Conservation (phyloP, 2,888 invertebrate genomes). For the Pterostichus niger region DNA sequence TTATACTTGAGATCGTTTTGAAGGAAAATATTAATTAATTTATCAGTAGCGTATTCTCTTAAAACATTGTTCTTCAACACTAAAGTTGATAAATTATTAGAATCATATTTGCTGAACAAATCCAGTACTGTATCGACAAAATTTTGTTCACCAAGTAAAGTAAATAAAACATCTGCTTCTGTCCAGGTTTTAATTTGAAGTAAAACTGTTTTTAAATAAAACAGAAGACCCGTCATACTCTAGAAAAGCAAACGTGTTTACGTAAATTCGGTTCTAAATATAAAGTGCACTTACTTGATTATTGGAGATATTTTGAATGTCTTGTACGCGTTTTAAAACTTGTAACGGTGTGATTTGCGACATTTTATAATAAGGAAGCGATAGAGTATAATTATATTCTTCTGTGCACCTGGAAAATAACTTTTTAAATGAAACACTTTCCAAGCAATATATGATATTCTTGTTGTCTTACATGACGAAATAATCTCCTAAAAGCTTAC, state of each 20-base stretch:
- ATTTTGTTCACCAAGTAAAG: conserved; percentile 73
- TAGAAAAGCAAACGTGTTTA: conserved; percentile 69
- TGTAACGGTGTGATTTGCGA: conserved; percentile 78
- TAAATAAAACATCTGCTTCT: conserved; percentile 77
- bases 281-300: conserved; percentile 70
- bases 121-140: conserved; percentile 76
- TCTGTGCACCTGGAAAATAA: conserved; percentile 72
- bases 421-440: too few relatives aligned
- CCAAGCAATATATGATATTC: neutral
- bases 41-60: conserved; percentile 80
- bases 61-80: conserved; percentile 79
- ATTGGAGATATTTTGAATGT: conserved; percentile 75
- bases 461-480: conserved; percentile 77
- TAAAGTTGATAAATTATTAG: conserved; percentile 77
- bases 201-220: conserved; percentile 75
- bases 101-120: conserved; percentile 75
- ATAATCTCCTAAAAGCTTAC: conserved; percentile 80
- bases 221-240: conserved; percentile 74
- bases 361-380: conserved; percentile 80
- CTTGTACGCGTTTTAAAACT: conserved; percentile 76
- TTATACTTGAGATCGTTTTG: conserved; percentile 72
- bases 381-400: conserved; percentile 74
- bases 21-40: conserved; percentile 77
- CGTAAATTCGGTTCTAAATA: neutral
- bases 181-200: conserved; percentile 76